Conservation (phyloP, 2,113 vertebrate species). For the Oplegnathus fasciatus region DNA sequence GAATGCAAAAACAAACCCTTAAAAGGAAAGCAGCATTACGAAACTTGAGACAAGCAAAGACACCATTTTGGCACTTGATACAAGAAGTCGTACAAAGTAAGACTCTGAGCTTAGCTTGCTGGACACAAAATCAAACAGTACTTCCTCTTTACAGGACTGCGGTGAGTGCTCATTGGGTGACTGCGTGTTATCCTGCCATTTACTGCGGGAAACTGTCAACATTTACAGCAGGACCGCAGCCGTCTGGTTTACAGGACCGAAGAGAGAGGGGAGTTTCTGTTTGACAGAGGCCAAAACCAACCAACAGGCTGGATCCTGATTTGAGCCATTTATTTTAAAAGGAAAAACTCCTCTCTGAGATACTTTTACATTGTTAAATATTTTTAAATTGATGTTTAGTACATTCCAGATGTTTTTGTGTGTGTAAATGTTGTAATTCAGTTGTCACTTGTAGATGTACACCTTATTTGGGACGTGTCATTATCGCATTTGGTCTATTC, state of each 20-base stretch:
- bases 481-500: not conserved
- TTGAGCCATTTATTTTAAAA: slow-evolving; percentile 8
- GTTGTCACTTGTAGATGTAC: no score
- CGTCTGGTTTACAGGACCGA: slow-evolving; percentile 43
- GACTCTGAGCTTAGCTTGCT: not conserved
- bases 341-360: not conserved
- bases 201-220: slow-evolving; percentile 57
- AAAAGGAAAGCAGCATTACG: slow-evolving; percentile 56
- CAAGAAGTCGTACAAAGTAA: not conserved
- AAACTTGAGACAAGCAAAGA: slow-evolving; percentile 37
- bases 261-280: not conserved
- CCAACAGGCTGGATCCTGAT: slow-evolving; percentile 19
- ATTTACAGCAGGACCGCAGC: slow-evolving; percentile 36
- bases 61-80: slow-evolving; percentile 41
- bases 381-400: not conserved
- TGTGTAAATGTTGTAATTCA: not conserved
- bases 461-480: not conserved
- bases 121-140: slow-evolving; percentile 61
- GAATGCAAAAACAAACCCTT: slow-evolving; percentile 65
- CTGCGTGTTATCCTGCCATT: slow-evolving; percentile 21
- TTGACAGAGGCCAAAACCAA: slow-evolving; percentile 13
- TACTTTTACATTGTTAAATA: slow-evolving; percentile 14
- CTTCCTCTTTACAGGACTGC: slow-evolving; percentile 53
- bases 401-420: not conserved
- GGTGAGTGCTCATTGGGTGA: slow-evolving; percentile 40